Percentiles rank a stretch among this genome's conserved stretches.
phyloP scores from a whole-genome alignment of 2,797 vertebrate species.

The Melanotaenia parkinsoni region DNA sequence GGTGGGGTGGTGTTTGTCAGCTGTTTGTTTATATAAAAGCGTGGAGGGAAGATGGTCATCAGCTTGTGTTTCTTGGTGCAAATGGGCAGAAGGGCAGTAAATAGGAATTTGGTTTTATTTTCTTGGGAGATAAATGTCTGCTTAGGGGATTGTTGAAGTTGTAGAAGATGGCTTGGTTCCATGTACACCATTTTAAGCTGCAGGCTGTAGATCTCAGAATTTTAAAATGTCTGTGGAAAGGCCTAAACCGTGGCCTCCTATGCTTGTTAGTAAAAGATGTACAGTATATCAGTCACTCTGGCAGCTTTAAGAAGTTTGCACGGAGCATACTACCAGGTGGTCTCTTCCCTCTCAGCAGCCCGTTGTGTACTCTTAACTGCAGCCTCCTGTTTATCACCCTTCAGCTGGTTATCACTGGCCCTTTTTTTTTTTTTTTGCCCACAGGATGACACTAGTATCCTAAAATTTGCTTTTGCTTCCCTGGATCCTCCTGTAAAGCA shows the following conservation, averaged over 20 bases:
- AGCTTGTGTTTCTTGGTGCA: background rate
- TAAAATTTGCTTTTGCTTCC: background rate
- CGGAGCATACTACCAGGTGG: background rate
- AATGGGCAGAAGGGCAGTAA: slow-evolving; percentile 5
- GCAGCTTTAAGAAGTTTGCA: background rate
- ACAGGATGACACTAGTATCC: background rate
- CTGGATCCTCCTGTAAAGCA: background rate
- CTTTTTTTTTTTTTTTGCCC: background rate
- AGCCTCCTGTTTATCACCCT: background rate
- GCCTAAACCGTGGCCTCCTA: slow-evolving; percentile 6
- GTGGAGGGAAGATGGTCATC: background rate
- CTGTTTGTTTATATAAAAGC: background rate
- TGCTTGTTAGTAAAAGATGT: background rate
- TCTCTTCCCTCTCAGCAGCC: background rate
- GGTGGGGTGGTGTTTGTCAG: background rate
- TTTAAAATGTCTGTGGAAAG: slow-evolving; percentile 2
- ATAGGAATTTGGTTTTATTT: slow-evolving; percentile 2
- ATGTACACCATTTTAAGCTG: background rate
- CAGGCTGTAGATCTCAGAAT: slow-evolving; percentile 6
- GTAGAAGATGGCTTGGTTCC: slow-evolving; percentile 14
- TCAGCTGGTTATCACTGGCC: background rate
- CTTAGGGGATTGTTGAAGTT: slow-evolving; percentile 6
- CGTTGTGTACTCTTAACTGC: background rate
- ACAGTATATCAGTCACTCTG: background rate
- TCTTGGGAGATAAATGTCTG: slow-evolving; percentile 3